phyloP scores from a whole-genome alignment of 1,140 invertebrate genomes.

The Drosophila repleta region DNA sequence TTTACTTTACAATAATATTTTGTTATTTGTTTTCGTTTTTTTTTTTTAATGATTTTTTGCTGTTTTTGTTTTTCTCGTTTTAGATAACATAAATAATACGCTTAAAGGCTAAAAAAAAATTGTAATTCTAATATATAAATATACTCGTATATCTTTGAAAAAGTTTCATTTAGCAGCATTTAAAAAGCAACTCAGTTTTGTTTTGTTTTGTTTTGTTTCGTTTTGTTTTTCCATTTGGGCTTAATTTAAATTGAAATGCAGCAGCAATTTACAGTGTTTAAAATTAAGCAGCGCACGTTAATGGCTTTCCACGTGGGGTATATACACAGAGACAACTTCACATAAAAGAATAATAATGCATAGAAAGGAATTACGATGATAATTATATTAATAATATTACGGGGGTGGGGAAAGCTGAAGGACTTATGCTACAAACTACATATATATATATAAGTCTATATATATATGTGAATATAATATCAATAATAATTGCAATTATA shows the following conservation, averaged over 20 bases:
- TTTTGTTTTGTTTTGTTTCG: too few species aligned
- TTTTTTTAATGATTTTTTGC: conserved; percentile 20
- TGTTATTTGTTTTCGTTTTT: background rate
- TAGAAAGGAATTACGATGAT: conserved; percentile 8
- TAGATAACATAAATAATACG: conserved; percentile 59
- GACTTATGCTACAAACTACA: conserved; percentile 28
- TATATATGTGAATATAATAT: conserved; percentile 3
- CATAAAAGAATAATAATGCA: conserved; percentile 24
- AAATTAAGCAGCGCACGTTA: conserved; percentile 22
- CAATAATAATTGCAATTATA: conserved; percentile 7
- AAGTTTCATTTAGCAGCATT: conserved; percentile 42
- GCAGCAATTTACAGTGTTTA: conserved; percentile 27
- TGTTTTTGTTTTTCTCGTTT: background rate
- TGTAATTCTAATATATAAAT: conserved; percentile 14
- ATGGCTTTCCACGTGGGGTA: conserved; percentile 21
- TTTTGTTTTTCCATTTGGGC: background rate
- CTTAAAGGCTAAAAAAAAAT: conserved; percentile 46
- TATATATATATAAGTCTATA: background rate
- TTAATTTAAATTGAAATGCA: conserved; percentile 18
- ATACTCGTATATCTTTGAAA: conserved; percentile 46
- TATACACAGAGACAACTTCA: conserved; percentile 54
- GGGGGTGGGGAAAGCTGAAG: background rate
- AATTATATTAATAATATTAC: conserved; percentile 10
- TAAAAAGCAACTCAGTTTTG: conserved; percentile 26
- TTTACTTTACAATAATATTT: conserved; percentile 46